A percentile compares a stretch with the other conserved stretches of the same genome.
These are phyloP conservation scores for Siderastrea siderea DNA, from an alignment of 92 coral and sea anemone genomes.

Conservation along the genomic window DNA sequence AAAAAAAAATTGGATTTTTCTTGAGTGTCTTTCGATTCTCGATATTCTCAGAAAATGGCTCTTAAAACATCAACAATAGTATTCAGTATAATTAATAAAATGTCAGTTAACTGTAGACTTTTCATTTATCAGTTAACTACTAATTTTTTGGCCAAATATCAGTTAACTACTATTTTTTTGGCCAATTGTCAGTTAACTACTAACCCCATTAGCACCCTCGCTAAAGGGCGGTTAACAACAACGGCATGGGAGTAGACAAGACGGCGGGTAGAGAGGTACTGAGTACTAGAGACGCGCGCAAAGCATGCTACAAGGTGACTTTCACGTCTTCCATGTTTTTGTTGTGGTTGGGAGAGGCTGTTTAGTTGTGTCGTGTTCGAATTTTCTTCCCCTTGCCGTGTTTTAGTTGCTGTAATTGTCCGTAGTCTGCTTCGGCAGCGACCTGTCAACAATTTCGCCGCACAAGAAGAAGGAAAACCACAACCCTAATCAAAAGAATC, in stretches of 20 bases:
- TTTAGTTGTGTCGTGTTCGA: neutral
- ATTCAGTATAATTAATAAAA: no score
- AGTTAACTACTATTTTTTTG: no score
- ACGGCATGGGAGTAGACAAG: no score
- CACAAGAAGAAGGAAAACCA: conserved; percentile 94
- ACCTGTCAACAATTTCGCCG: conserved; percentile 90
- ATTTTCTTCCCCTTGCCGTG: neutral
- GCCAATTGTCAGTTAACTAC: no score
- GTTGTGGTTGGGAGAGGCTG: neutral
- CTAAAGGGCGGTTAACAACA: neutral
- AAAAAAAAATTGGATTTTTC: no score
- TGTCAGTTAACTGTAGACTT: no score
- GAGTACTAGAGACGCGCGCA: conserved; percentile 26
- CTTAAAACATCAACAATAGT: no score
- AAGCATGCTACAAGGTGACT: neutral
- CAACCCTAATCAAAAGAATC: conserved; percentile 85
- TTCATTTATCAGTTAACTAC: neutral
- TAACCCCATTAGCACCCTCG: neutral
- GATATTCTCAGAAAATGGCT: no score
- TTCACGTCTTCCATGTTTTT: conserved; percentile 18
- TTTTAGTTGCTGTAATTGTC: conserved; percentile 2
- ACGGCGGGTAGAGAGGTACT: neutral
- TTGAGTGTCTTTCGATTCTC: no score
- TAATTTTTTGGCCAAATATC: neutral
- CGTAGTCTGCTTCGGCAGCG: conserved; percentile 94